phyloP scores from a whole-genome alignment of 2,797 vertebrate genomes.

The Periparus ater region DNA sequence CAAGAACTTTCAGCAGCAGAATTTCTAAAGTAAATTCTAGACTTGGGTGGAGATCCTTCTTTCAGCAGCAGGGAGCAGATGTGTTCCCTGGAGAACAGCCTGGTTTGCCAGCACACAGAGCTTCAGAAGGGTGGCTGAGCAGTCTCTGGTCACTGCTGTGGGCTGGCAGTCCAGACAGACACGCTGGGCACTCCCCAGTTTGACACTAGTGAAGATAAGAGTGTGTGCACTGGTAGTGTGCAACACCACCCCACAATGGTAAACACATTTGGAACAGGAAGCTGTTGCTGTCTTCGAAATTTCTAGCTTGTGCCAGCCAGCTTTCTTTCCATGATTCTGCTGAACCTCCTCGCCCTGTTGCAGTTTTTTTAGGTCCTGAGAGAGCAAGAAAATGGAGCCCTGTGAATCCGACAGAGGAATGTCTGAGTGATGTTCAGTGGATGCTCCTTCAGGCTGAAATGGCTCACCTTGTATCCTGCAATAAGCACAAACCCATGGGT shows the following conservation, averaged over 20 bases:
- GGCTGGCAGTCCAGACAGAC: neutral
- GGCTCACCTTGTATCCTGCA: neutral
- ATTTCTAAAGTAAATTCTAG: neutral
- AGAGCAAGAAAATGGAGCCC: neutral
- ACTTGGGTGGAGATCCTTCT: neutral
- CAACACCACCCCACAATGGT: neutral
- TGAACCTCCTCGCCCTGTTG: neutral
- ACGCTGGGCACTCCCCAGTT: accelerated
- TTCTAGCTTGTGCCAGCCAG: neutral
- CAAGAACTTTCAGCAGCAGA: neutral
- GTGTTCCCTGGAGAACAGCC: neutral
- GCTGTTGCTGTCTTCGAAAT: neutral
- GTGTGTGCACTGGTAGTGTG: neutral
- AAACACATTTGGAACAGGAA: neutral
- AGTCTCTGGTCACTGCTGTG: neutral
- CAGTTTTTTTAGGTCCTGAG: neutral
- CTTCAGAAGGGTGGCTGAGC: neutral
- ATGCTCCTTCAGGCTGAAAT: neutral
- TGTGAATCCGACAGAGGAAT: neutral
- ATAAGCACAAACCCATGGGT: neutral
- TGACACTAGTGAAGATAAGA: neutral
- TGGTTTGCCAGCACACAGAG: neutral
- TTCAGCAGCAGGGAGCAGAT: neutral
- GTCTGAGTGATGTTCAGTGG: neutral
- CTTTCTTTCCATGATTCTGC: neutral